phyloP scores from a whole-genome alignment of 2,888 invertebrate species.

The Brachypterus glaber region DNA sequence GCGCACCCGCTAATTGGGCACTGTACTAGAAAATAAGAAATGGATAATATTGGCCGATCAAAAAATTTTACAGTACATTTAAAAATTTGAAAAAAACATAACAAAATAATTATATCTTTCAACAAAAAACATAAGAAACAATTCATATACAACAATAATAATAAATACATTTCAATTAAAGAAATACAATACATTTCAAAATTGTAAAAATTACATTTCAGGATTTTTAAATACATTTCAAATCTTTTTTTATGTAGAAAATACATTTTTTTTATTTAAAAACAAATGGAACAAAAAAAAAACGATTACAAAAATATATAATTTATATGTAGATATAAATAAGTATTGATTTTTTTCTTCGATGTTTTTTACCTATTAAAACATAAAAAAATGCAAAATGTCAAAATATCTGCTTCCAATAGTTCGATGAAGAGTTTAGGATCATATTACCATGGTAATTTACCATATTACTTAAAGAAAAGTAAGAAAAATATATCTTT shows the following conservation, averaged over 20 bases:
- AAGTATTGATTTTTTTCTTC: conserved; percentile 20
- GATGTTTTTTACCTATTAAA: conserved; percentile 34
- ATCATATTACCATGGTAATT: too few relatives aligned
- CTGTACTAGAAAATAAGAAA: neutral
- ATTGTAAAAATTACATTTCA: too few relatives aligned
- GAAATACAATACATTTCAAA: conserved; percentile 19
- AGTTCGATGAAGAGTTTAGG: too few relatives aligned
- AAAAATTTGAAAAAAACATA: conserved; percentile 19
- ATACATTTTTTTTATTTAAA: conserved; percentile 22
- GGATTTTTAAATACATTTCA: conserved; percentile 18
- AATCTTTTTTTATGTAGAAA: conserved; percentile 17
- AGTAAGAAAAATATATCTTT: too few relatives aligned
- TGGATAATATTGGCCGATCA: conserved; percentile 24
- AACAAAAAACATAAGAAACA: neutral
- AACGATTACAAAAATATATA: conserved; percentile 15
- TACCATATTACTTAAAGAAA: too few relatives aligned
- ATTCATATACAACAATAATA: conserved; percentile 19
- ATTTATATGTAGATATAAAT: conserved; percentile 11
- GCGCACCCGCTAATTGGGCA: neutral
- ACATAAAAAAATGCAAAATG: conserved; percentile 35
- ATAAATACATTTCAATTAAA: conserved; percentile 31
- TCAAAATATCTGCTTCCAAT: conserved; percentile 34
- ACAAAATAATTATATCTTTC: neutral
- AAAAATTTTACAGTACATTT: conserved; percentile 38
- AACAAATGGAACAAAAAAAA: conserved; percentile 2